Evolutionary conservation across 2,797 vertebrate species (phyloP), one percentile per base, ranked within the genome.

Genomic region (Thunnus albacares): DNA sequence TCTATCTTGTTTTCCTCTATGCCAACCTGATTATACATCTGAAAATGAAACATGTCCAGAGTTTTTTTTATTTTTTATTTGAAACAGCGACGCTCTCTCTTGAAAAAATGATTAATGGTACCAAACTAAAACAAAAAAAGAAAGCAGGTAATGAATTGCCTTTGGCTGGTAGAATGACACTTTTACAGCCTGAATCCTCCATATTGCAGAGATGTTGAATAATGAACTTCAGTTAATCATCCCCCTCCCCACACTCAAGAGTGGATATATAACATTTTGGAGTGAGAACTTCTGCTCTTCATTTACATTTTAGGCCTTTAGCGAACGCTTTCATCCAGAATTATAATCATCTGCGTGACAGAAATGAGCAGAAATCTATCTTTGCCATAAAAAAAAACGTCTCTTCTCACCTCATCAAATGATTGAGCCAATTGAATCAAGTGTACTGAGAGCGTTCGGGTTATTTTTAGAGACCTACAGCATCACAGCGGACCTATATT

Each of bases 181-280:
- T 47, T 66, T 72, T 20, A 26, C 73, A 62, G 57, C 58, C 63
- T 5, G 5, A 17, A 59, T 64, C 49, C 62, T 81, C 38, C 61
- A 17, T 4, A n/a, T 17, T 45, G 20, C n/a, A 70, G 43, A 64
- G 49, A 5, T 12, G 77, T 33, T 51, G 77, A 66, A 57, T 67
- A 55, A 83, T 74, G 33, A 85, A 61, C 64, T 71, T 9, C 9
- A 28, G 10, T 49, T 58, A 35, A 76, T 83, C 28, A 71, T 35
- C 71, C 71, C 53, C 56, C 43, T 66, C n/a, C 41, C 41, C 13
- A 4, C 41, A 3, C 53, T 30, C 28, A 65, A 60, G 10, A 63
- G 55, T 1, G 43, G 26, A 75, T 60, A 26, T 9, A 1, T 38
- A 74, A 41, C 65, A 51, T 28, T 47, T 24, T 22, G 20, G 15